These are phyloP conservation scores for Loripinus fragilis DNA, from an alignment of 2,888 invertebrate species.

Conservation along the genomic window DNA sequence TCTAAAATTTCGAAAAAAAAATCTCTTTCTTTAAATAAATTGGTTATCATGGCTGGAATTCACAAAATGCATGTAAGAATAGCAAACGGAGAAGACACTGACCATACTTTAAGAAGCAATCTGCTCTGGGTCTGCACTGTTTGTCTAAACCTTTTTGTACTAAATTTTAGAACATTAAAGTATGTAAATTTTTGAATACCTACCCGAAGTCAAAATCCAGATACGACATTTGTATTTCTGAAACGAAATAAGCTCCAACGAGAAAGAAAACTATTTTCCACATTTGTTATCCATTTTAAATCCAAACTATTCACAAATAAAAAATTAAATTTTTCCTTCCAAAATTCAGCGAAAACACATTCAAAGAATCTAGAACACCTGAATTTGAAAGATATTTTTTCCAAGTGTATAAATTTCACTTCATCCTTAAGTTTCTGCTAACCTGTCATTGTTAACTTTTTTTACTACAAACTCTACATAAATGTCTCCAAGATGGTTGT, in stretches of 20 bases:
- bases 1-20: too few relatives aligned
- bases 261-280: conserved; percentile 12
- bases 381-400: too few relatives aligned
- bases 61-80: too few relatives aligned
- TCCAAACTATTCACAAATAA: background rate
- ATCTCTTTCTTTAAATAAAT: too few relatives aligned
- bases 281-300: conserved; percentile 15
- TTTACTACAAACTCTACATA: background rate
- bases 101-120: too few relatives aligned
- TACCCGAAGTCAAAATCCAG: conserved; percentile 50
- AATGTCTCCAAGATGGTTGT: background rate
- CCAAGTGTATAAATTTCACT: background rate
- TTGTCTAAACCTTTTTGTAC: too few relatives aligned
- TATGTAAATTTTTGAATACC: too few relatives aligned
- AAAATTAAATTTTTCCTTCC: background rate
- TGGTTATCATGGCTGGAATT: too few relatives aligned
- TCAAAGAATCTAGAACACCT: too few relatives aligned
- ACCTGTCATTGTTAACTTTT: background rate
- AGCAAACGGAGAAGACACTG: too few relatives aligned
- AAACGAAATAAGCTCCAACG: conserved; percentile 45
- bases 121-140: too few relatives aligned
- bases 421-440: background rate
- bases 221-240: conserved; percentile 41
- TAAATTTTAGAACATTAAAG: too few relatives aligned
- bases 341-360: background rate